Base-by-base conservation (phyloP, 30 jellyfish, hydroid and myxozoan species). In the Catostylus mosaicus region DNA sequence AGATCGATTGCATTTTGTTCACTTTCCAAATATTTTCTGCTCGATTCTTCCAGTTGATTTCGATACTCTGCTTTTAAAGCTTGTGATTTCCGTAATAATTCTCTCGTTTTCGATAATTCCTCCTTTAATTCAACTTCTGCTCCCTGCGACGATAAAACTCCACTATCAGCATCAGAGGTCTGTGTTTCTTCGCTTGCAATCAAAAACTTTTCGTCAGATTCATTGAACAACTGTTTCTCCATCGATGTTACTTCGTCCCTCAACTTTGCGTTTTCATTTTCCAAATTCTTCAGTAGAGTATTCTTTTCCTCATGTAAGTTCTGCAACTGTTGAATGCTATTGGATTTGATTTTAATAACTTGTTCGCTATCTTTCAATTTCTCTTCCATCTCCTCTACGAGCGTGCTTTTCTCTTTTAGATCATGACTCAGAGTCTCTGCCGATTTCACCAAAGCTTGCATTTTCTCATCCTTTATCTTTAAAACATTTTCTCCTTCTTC, bases 1-100 rank as follows among this genome's bases (percentile, higher is more conserved):
- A 93, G 85, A 30, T 83, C 85, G 2, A 93, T 67, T 1, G 67
- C 92, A 31, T 62, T 76, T 56, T 93, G 91, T 63, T 93, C 97
- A 52, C 98, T 78, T 29, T 65, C 89, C 46, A 93, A 43, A 10
- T 88, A 74, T 50, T 75, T 73, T 60, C 82, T 87, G 20, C 89
- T 84, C 27, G 80, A 26, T 18, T 82, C 90, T n/a, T 82, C 91
- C 77, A 82, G 27, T 64, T 82, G 84, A 51, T n/a, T 70, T 59
- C 54, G 52, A 37, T 30, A 67, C 66, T 71, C 92, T 0, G 62
- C 30, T 27, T 40, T 35, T 24, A 57, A 37, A 4, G 45, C 23
- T 70, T 77, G 82, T 45, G 83, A 68, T 27, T 40, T 75, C 33
- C 37, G 73, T 50, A 90, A 35, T 37, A 63, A 80, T 26, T 69